Evolutionary conservation across 1,140 invertebrate species (phyloP), one percentile per base, ranked within the genome.

Genomic region (Drosophila insularis): DNA sequence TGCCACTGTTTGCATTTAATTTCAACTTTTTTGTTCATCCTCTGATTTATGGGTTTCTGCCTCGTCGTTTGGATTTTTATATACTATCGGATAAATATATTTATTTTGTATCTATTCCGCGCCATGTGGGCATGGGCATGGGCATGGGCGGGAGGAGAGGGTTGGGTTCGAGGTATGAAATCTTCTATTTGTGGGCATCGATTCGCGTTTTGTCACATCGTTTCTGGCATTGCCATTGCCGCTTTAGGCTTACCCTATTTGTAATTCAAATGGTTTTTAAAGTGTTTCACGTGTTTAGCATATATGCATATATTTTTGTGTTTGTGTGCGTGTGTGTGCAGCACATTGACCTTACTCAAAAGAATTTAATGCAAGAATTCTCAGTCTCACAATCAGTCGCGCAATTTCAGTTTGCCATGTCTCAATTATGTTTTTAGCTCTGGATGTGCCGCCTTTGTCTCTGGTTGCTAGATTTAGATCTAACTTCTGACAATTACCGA

Each of bases 61-160:
- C 11, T 40, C 19, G 55, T 23, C 58, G 58, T n/a, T n/a, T 35
- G 73, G 6, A 4, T 39, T 46, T n/a, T 7, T 50, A 31, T 43
- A 35, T 50, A 73, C 58, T 60, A 37, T 76, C 27, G 27, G 27
- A 55, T 63, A 69, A 73, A 77, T 84, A 80, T 87, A 87, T 87
- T 87, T 87, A 87, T 81, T 70, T 80, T 87, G 84, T 81, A 87
- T 89, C 82, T 79, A 82, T 82, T 82, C 64, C 35, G 43, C 43
- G 17, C 66, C 53, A 72, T 56, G 65, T 53, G 74, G 32, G 21
- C 1, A 50, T 11, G 55, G 32, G 21, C 1, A 50, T 11, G 55
- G 21, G 6, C 10, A 13, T 53, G 43, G 27, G 14, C 6, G 6
- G 17, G 8, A 8, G 6, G 0, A 7, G 7, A 19, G 43, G 43